A percentile compares a stretch with the other conserved stretches of the same genome.
These are phyloP conservation scores for Ostrea edulis DNA, from an alignment of 1,140 invertebrate species.

Conservation along the genomic window DNA sequence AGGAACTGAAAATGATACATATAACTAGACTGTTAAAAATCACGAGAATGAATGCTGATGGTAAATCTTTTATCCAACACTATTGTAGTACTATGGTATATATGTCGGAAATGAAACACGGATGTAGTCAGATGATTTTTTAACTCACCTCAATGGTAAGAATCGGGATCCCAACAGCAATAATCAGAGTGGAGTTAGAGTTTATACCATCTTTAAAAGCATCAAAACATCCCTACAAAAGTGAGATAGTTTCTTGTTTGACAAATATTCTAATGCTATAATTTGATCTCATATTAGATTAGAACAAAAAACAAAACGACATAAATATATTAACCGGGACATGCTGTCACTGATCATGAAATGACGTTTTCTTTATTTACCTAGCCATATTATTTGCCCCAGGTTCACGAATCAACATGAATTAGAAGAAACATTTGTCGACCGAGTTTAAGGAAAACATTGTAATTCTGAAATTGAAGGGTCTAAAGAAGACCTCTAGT, in stretches of 20 bases:
- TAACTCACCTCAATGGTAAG: conserved; percentile 18
- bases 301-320: background rate
- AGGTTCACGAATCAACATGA: too few relatives aligned
- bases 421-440: too few relatives aligned
- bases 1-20: conserved; percentile 1
- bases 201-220: background rate
- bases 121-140: too few relatives aligned
- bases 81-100: background rate
- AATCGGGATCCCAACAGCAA: background rate
- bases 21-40: background rate
- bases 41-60: background rate
- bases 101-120: background rate
- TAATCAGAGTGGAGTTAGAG: background rate
- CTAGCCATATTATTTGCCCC: too few relatives aligned
- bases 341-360: too few relatives aligned
- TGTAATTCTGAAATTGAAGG: too few relatives aligned
- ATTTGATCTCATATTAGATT: background rate
- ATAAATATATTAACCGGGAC: too few relatives aligned
- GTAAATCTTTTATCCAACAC: background rate
- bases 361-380: too few relatives aligned
- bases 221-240: conserved; percentile 35
- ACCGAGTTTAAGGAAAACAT: too few relatives aligned
- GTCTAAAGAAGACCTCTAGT: too few relatives aligned
- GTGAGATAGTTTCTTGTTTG: too few relatives aligned
- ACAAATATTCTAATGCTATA: background rate